Percentiles rank a stretch among this genome's conserved stretches.
phyloP scores from a whole-genome alignment of 2,797 vertebrate genomes.

The Mallotus villosus region DNA sequence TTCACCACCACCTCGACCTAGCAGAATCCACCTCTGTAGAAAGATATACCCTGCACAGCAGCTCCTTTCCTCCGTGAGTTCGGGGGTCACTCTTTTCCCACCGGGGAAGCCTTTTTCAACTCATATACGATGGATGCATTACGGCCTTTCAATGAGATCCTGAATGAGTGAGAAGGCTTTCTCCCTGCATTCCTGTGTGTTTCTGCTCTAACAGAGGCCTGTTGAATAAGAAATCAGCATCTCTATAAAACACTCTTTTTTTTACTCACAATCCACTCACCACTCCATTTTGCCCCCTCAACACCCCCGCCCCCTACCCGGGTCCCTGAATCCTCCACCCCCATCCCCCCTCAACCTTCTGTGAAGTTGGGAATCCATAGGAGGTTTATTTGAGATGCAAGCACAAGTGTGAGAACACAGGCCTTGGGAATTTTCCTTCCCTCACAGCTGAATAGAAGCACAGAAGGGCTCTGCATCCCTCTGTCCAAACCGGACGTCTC shows the following conservation, averaged over 20 bases:
- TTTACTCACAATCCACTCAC: constrained; percentile 33
- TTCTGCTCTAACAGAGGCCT: constrained; percentile 63
- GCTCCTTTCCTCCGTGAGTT: constrained; percentile 72
- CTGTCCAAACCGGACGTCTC: constrained; percentile 61
- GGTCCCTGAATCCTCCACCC: constrained; percentile 22
- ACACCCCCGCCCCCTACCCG: constrained; percentile 11
- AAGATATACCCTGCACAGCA: constrained; percentile 59
- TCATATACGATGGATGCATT: constrained; percentile 76
- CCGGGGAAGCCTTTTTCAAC: constrained; percentile 80
- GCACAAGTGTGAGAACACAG: constrained; percentile 72
- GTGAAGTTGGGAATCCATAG: constrained; percentile 73
- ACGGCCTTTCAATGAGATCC: constrained; percentile 73
- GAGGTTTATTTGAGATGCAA: constrained; percentile 74
- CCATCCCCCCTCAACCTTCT: constrained; percentile 59
- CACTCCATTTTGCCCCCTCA: constrained; percentile 20
- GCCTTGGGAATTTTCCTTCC: constrained; percentile 65
- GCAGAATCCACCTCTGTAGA: constrained; percentile 72
- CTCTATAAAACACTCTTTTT: constrained; percentile 72
- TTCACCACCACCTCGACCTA: constrained; percentile 44
- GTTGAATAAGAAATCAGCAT: constrained; percentile 82
- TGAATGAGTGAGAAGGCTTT: constrained; percentile 66
- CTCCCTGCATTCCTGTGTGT: constrained; percentile 67
- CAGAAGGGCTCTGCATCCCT: constrained; percentile 28
- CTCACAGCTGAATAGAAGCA: constrained; percentile 66
- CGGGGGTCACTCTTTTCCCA: constrained; percentile 90